These are phyloP conservation scores for Corapipo altera DNA, from an alignment of 2,113 vertebrate genomes.

Conservation along the genomic window DNA sequence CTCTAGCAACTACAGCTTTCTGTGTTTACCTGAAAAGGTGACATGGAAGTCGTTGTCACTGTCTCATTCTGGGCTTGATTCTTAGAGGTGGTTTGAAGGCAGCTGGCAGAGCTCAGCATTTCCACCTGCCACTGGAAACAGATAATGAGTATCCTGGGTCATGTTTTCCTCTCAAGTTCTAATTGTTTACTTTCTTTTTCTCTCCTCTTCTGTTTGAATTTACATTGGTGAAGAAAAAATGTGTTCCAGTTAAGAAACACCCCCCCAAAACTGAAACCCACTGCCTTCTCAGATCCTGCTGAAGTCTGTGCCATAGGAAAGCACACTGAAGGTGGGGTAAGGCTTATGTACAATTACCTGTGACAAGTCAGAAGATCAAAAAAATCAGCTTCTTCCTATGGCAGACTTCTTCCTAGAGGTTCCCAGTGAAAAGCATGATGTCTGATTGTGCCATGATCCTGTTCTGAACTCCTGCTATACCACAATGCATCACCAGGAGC, in stretches of 20 bases:
- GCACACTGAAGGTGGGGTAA: not conserved
- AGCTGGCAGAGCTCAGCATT: not conserved
- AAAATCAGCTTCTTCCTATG: not conserved
- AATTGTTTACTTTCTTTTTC: not conserved
- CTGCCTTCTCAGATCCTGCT: not conserved
- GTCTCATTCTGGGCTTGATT: not conserved
- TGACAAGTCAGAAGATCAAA: not conserved
- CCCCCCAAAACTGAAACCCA: not conserved
- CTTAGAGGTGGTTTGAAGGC: not conserved
- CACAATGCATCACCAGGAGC: not conserved
- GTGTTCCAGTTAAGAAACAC: not conserved
- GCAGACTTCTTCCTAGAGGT: not conserved
- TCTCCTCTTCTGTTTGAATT: not conserved
- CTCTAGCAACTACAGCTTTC: not conserved
- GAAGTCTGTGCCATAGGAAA: not conserved
- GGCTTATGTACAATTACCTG: not conserved
- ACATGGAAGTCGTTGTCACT: not conserved
- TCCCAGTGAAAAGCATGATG: not conserved
- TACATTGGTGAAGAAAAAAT: not conserved
- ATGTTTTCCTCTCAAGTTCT: not conserved
- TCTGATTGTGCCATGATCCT: not conserved
- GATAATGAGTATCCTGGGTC: not conserved
- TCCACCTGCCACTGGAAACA: not conserved
- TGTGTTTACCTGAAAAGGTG: slow-evolving; percentile 18
- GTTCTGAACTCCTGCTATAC: not conserved